phyloP scores from a whole-genome alignment of 1,140 invertebrate species.

The Aplysia californica region DNA sequence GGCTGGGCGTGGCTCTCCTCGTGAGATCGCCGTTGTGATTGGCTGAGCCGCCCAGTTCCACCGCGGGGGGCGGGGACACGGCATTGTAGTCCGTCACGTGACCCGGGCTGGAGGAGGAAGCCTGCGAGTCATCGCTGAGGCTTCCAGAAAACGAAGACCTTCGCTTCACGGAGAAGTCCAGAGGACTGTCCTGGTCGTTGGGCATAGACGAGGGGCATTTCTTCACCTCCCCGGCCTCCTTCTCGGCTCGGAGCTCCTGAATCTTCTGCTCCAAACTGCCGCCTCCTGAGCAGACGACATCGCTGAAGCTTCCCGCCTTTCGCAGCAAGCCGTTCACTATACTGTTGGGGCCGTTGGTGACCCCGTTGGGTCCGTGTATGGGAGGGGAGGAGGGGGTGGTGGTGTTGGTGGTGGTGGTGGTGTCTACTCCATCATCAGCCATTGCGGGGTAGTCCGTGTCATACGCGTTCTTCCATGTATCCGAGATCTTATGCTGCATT shows the following conservation, averaged over 20 bases:
- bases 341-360: not conserved
- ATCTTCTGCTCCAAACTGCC: constrained; percentile 8
- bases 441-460: constrained; percentile 7
- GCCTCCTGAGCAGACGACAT: not conserved
- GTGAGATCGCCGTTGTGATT: not conserved
- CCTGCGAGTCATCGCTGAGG: constrained; percentile 31
- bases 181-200: constrained; percentile 36
- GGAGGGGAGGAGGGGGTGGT: too few species aligned
- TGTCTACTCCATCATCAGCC: not conserved
- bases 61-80: not conserved
- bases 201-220: not conserved
- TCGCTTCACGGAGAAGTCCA: constrained; percentile 45
- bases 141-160: constrained; percentile 30
- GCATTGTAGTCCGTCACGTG: not conserved
- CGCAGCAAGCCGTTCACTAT: not conserved
- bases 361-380: too few species aligned
- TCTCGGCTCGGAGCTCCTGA: constrained; percentile 3
- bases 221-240: not conserved
- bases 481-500: not conserved
- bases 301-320: not conserved
- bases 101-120: constrained; percentile 29
- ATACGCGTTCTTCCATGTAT: constrained; percentile 1
- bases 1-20: not conserved
- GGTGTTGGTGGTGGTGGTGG: not conserved
- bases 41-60: not conserved